Conservation (phyloP, 2,113 vertebrate species). For the Ibidorhyncha struthersii region DNA sequence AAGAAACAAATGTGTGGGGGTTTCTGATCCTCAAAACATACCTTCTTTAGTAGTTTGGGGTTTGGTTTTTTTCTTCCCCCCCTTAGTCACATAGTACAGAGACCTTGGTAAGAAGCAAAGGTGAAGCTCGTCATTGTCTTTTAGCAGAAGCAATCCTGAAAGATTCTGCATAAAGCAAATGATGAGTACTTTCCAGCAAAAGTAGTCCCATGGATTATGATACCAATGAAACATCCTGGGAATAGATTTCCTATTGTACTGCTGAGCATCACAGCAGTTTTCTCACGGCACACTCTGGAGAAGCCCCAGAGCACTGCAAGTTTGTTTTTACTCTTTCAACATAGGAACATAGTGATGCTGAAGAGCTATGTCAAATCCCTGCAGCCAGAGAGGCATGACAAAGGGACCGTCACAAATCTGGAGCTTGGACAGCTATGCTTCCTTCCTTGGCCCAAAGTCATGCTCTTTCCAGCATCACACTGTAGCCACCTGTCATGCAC, state of each 20-base stretch:
- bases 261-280: not conserved
- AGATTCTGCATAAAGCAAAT: not conserved
- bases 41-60: not conserved
- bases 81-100: not conserved
- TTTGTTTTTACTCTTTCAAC: not conserved
- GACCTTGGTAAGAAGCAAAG: not conserved
- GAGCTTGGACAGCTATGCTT: not conserved
- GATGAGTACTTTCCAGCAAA: not conserved
- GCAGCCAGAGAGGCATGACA: not conserved
- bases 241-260: not conserved
- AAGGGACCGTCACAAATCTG: not conserved
- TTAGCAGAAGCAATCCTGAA: not conserved
- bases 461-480: not conserved
- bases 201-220: not conserved
- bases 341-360: not conserved
- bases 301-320: not conserved
- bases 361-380: not conserved
- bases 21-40: not conserved
- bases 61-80: too few relatives aligned
- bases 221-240: not conserved
- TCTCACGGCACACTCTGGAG: not conserved
- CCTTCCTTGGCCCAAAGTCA: not conserved
- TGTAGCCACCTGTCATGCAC: not conserved
- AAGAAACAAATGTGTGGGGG: not conserved
- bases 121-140: not conserved